A percentile compares a stretch with the other conserved stretches of the same genome.
Evolutionary conservation across 2,888 invertebrate species (phyloP).

Genomic region (Zeuzera pyrina): DNA sequence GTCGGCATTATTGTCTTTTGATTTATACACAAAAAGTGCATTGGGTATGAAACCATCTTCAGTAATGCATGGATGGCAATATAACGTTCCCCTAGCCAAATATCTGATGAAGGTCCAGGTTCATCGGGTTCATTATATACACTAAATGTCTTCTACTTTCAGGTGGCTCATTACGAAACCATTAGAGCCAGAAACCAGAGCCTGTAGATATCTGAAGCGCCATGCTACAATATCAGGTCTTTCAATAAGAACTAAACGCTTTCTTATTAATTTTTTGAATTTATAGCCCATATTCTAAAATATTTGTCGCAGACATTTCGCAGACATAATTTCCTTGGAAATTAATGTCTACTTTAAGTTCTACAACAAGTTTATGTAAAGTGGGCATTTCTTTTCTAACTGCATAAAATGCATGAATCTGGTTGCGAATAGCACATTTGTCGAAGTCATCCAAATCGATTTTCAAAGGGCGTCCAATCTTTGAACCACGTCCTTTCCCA

Average conservation of each 20-base stretch:
- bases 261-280: constrained; percentile 1
- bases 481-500: constrained; percentile 2
- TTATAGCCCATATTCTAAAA: constrained; percentile 1
- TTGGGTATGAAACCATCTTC: constrained; percentile 1
- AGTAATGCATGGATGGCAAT: not conserved
- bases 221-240: constrained; percentile 1
- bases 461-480: constrained; percentile 1
- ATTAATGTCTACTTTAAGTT: constrained; percentile 2
- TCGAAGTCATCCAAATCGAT: constrained; percentile 2
- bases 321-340: too few species aligned
- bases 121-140: constrained; percentile 3
- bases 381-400: constrained; percentile 2
- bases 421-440: constrained; percentile 1
- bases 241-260: constrained; percentile 2
- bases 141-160: too few species aligned
- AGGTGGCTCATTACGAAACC: constrained; percentile 1
- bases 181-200: too few species aligned
- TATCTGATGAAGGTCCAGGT: constrained; percentile 1
- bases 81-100: not conserved
- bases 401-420: constrained; percentile 2
- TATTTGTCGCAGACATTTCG: too few species aligned
- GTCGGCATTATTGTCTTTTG: not conserved
- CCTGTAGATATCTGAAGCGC: constrained; percentile 1
- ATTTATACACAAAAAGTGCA: not conserved
- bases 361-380: constrained; percentile 1